Evolutionary conservation across 2,888 invertebrate genomes (phyloP).

Genomic region (Criorhina ranunculi): DNA sequence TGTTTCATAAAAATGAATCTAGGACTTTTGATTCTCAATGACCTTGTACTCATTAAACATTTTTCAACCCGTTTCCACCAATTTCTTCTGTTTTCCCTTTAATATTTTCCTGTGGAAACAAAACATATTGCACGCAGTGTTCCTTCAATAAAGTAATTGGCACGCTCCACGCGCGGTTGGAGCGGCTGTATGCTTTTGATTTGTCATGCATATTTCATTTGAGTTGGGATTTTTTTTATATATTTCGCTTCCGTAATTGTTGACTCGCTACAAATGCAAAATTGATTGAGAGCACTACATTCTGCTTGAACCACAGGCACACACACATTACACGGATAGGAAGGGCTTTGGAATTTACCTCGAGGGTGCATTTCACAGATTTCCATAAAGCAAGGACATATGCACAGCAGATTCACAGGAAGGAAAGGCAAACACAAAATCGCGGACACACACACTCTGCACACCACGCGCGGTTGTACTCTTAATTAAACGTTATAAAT

Average conservation of each 20-base stretch:
- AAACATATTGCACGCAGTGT: constrained; percentile 63
- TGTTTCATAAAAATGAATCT: constrained; percentile 62
- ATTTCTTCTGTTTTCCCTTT: constrained; percentile 32
- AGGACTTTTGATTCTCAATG: constrained; percentile 75
- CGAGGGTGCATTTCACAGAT: constrained; percentile 66
- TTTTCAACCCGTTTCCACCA: constrained; percentile 60
- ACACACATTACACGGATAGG: constrained; percentile 11
- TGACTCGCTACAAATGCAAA: constrained; percentile 54
- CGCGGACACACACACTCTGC: constrained; percentile 15
- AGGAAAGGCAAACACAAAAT: constrained; percentile 45
- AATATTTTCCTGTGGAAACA: constrained; percentile 56
- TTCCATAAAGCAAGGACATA: constrained; percentile 63
- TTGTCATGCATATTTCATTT: constrained; percentile 16
- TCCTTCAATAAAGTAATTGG: constrained; percentile 54
- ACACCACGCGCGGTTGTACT: constrained; percentile 23
- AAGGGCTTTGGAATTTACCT: constrained; percentile 60
- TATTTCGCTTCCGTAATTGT: constrained; percentile 49
- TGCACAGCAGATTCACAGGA: constrained; percentile 54
- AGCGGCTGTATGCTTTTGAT: constrained; percentile 13
- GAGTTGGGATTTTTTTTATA: constrained; percentile 13
- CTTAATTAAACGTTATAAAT: constrained; percentile 24
- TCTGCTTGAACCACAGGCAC: constrained; percentile 40
- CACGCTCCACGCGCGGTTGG: constrained; percentile 55
- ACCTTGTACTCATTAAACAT: constrained; percentile 76
- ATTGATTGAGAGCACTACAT: constrained; percentile 61